Percentiles rank a stretch among this genome's conserved stretches.
These are phyloP conservation scores for Drosophila cardini DNA, from an alignment of 1,140 invertebrate species.

Conservation along the genomic window DNA sequence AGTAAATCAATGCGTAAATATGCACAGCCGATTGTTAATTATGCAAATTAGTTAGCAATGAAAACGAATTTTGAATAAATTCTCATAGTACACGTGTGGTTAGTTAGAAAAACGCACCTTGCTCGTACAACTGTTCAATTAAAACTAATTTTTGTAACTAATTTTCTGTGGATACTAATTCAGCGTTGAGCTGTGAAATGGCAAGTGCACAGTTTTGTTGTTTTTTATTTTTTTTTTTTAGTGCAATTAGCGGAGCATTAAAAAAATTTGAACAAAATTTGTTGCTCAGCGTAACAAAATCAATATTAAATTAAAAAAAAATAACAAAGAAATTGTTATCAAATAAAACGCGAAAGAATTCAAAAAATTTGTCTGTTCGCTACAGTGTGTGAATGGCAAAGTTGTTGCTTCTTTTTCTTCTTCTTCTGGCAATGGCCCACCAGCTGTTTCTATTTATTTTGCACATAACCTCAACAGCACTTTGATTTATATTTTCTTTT, in stretches of 20 bases:
- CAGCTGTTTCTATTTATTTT: constrained; percentile 56
- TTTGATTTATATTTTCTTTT: constrained; percentile 48
- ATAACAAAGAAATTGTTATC: constrained; percentile 23
- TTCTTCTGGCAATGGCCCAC: background rate
- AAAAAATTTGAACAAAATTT: constrained; percentile 19
- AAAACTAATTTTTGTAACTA: constrained; percentile 41
- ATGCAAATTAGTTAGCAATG: constrained; percentile 49
- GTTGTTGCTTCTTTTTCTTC: background rate
- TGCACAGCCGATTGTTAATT: constrained; percentile 74
- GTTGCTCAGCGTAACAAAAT: constrained; percentile 19
- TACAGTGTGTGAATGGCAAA: constrained; percentile 51
- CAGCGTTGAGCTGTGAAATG: constrained; percentile 14
- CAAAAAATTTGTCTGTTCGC: constrained; percentile 47
- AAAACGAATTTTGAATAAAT: constrained; percentile 23
- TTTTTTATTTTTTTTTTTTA: constrained; percentile 4
- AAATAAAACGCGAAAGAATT: constrained; percentile 41
- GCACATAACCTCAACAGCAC: constrained; percentile 44
- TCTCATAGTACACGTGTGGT: constrained; percentile 27
- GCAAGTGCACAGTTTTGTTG: background rate
- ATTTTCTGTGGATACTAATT: constrained; percentile 19
- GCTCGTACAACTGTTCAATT: constrained; percentile 43
- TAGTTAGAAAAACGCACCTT: constrained; percentile 48
- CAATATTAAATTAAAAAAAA: background rate
- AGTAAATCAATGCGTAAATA: constrained; percentile 56
- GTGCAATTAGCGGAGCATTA: constrained; percentile 9